Evolutionary conservation across 2,888 invertebrate species (phyloP).

Genomic region (Dorcus parallelipipedus): DNA sequence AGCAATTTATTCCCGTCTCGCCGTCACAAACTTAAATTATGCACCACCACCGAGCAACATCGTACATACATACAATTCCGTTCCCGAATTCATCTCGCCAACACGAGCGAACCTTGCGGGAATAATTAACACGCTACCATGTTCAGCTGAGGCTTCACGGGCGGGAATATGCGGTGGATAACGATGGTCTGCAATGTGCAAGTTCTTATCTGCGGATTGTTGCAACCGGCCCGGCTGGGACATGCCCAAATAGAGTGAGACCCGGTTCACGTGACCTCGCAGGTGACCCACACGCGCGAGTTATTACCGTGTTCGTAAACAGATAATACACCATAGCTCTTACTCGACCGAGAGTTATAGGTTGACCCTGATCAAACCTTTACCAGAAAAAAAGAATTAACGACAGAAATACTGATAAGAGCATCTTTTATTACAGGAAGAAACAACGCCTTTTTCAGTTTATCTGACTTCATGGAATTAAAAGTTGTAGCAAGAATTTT

Average conservation of each 20-base stretch:
- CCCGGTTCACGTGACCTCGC: constrained; percentile 6
- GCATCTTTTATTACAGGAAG: too few relatives aligned
- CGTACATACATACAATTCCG: too few relatives aligned
- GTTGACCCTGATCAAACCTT: too few relatives aligned
- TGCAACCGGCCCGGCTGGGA: constrained; percentile 21
- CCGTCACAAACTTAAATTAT: too few relatives aligned
- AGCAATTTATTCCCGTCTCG: too few relatives aligned
- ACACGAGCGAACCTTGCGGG: not conserved
- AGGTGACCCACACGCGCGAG: not conserved
- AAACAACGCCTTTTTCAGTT: too few relatives aligned
- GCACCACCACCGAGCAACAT: too few relatives aligned
- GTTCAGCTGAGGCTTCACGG: not conserved
- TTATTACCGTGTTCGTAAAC: not conserved
- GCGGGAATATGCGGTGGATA: not conserved
- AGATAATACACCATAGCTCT: not conserved
- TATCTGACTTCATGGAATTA: too few relatives aligned
- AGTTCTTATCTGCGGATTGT: not conserved
- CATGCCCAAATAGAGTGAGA: constrained; percentile 33
- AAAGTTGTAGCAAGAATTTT: too few relatives aligned
- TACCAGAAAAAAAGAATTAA: too few relatives aligned
- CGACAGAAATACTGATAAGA: too few relatives aligned
- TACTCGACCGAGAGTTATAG: too few relatives aligned
- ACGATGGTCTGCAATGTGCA: not conserved
- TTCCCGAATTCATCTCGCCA: not conserved
- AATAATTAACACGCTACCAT: not conserved